These are phyloP conservation scores for Synaphobranchus kaupii DNA, from an alignment of 2,797 vertebrate genomes.

Conservation along the genomic window DNA sequence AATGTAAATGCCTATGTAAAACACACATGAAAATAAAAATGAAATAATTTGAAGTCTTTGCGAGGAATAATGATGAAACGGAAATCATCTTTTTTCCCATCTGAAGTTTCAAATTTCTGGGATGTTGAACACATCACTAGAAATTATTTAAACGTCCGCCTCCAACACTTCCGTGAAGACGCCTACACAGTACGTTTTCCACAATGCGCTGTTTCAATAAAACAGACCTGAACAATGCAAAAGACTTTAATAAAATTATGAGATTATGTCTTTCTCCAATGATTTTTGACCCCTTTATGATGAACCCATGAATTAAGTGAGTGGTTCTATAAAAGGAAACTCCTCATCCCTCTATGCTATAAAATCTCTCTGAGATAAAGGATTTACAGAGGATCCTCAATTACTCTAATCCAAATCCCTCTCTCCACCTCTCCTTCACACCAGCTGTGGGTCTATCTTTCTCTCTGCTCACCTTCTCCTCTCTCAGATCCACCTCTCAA, in stretches of 20 bases:
- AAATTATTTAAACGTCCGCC: neutral
- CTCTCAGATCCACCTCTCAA: neutral
- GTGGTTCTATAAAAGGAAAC: slow-evolving; percentile 22
- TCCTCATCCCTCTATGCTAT: slow-evolving; percentile 1
- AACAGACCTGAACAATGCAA: neutral
- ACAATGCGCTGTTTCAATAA: neutral
- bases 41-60: neutral
- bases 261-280: slow-evolving; percentile 9
- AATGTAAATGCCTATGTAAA: neutral
- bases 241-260: neutral
- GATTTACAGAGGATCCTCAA: slow-evolving; percentile 19
- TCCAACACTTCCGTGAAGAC: neutral
- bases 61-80: neutral
- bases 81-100: neutral
- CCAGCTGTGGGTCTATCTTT: slow-evolving; percentile 24
- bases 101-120: neutral
- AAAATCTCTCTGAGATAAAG: slow-evolving; percentile 24
- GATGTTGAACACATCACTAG: neutral
- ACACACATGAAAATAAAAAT: neutral
- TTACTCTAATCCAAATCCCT: slow-evolving; percentile 22
- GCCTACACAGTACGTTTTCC: neutral
- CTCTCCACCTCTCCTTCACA: slow-evolving; percentile 21
- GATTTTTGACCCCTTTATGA: slow-evolving; percentile 4
- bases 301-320: neutral
- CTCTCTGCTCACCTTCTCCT: slow-evolving; percentile 27